Evolutionary conservation across 2,888 invertebrate genomes (phyloP), one percentile per base, ranked within the genome.

Genomic region (Invenusta paracnida): DNA sequence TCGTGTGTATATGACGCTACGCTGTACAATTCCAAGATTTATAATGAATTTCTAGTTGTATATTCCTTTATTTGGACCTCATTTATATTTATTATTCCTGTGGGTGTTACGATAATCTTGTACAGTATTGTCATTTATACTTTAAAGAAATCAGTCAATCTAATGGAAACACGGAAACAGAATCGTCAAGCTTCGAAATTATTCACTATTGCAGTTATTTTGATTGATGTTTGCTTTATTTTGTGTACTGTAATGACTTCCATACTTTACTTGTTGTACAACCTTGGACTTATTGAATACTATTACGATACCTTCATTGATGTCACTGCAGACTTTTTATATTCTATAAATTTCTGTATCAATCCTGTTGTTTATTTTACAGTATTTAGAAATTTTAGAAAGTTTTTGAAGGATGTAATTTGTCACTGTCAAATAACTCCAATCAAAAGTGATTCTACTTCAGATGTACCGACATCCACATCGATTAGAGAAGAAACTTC

Each of bases 291-390:
- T n/a, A 73, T 73, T 13, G 73, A 5, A 2, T 73, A 73, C 23
- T 73, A 73, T 73, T 73, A 73, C 23, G 73, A 73, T 73, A 73
- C 73, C 2, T 73, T 73, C 73, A 5, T 73, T 5, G 73, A 5
- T 5, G 25, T 23, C 25, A 5, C 23, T 23, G 17, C 17, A 5
- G 17, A n/a, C 5, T 73, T n/a, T 73, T 73, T 73, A 13, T 23
- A 73, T n/a, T 13, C 23, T 2, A 2, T 73, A 13, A 73, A 73
- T 73, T 73, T 73, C 73, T 73, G 73, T 73, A 23, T 73, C 17
- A 73, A 73, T 73, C 73, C 73, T 23, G n/a, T 73, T n/a, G 73
- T 73, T 73, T 73, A 73, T 73, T 73, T 73, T 23, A 25, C 23
- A n/a, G 2, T 73, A 13, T 73, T 73, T n/a, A 73, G 23, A 23